Conservation (phyloP, 2,888 invertebrate species). For the Synanthedon andrenaeformis region DNA sequence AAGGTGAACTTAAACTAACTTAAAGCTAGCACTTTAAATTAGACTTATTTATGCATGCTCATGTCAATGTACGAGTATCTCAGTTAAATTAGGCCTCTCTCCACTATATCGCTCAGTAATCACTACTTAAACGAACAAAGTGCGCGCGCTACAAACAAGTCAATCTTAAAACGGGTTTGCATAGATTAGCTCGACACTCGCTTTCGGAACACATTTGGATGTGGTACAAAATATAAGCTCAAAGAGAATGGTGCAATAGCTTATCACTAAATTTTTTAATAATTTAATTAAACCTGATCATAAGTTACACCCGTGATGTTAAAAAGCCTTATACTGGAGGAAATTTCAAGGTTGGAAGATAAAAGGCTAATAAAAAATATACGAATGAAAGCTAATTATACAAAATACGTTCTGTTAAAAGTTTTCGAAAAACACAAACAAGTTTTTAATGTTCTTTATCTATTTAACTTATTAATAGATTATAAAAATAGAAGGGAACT, state of each 20-base stretch:
- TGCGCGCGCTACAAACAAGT: constrained; percentile 47
- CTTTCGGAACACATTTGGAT: constrained; percentile 35
- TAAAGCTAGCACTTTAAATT: not conserved
- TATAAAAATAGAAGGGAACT: no score
- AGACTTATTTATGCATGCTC: not conserved
- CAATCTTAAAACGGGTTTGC: constrained; percentile 58
- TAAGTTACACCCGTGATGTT: no score
- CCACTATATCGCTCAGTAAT: constrained; percentile 24
- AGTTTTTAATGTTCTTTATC: no score
- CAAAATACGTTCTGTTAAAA: no score
- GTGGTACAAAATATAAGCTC: constrained; percentile 15
- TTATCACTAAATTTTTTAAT: no score
- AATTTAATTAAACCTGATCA: no score
- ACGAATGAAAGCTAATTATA: no score
- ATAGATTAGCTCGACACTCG: constrained; percentile 52
- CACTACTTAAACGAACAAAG: constrained; percentile 24
- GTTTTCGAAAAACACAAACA: no score
- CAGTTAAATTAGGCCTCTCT: constrained; percentile 27
- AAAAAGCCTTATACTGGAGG: no score
- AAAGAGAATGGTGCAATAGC: not conserved
- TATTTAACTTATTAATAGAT: no score
- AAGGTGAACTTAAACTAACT: not conserved
- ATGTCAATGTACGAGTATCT: constrained; percentile 16
- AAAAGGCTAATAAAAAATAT: no score
- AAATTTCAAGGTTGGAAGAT: no score